A percentile compares a stretch with the other conserved stretches of the same genome.
Conservation (phyloP, 2,113 vertebrate species). For the Epinephelus fuscoguttatus region DNA sequence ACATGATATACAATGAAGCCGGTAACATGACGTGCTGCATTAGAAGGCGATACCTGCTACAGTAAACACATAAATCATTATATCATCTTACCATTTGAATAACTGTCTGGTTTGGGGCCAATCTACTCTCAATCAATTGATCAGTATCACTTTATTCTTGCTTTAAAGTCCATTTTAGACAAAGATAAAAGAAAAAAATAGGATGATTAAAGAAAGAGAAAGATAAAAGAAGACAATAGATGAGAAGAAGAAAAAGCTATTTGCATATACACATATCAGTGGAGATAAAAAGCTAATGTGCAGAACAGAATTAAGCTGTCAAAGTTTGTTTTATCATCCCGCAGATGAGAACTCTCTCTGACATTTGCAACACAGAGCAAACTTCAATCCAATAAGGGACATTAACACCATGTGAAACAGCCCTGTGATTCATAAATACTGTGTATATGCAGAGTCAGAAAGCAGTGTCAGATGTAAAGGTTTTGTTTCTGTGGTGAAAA, state of each 20-base stretch:
- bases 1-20: too few species aligned
- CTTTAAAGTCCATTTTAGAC: neutral
- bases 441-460: neutral
- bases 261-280: neutral
- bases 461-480: neutral
- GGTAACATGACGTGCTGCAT: neutral
- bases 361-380: neutral
- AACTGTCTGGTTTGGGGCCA: neutral
- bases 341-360: neutral
- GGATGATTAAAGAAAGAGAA: neutral
- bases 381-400: neutral
- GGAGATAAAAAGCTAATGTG: neutral
- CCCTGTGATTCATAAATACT: neutral
- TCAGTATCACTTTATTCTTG: neutral
- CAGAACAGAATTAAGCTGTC: constrained; percentile 8
- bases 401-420: neutral
- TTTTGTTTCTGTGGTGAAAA: neutral
- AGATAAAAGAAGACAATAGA: neutral
- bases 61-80: neutral
- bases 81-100: neutral
- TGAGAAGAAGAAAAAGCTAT: neutral
- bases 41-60: neutral
- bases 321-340: neutral
- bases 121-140: neutral
- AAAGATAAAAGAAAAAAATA: neutral